Percentiles rank a stretch among this genome's conserved stretches.
Conservation (phyloP, 2,113 vertebrate genomes). For the Semnornis frantzii region DNA sequence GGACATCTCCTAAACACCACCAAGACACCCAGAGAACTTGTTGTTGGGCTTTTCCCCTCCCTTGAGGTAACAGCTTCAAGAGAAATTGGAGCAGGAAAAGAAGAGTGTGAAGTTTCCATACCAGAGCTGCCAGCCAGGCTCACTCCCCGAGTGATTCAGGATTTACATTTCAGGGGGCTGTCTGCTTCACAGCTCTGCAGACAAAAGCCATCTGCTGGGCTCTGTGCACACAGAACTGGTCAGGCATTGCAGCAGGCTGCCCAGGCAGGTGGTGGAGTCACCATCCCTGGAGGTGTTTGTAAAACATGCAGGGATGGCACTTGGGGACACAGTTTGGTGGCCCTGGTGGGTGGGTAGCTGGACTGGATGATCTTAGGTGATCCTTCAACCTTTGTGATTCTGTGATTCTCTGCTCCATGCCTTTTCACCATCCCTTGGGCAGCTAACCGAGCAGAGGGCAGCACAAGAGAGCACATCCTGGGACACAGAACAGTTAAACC, state of each 20-base stretch:
- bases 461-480: rapidly evolving
- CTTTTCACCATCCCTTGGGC: neutral
- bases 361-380: too few species aligned
- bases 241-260: too few species aligned
- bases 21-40: neutral
- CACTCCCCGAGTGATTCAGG: neutral
- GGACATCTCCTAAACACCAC: neutral
- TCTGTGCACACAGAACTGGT: neutral
- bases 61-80: neutral
- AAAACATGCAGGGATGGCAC: too few species aligned
- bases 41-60: neutral
- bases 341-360: too few species aligned
- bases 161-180: neutral
- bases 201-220: neutral
- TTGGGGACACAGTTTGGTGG: too few species aligned
- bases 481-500: neutral
- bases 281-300: too few species aligned
- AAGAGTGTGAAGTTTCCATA: neutral
- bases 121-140: neutral
- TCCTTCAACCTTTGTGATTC: too few species aligned
- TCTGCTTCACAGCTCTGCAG: neutral
- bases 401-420: neutral
- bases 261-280: too few species aligned
- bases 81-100: neutral
- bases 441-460: neutral